A percentile compares a stretch with the other conserved stretches of the same genome.
Evolutionary conservation across 30 jellyfish, hydroid and myxozoan genomes (phyloP).

Genomic region (Turritopsis dohrnii): DNA sequence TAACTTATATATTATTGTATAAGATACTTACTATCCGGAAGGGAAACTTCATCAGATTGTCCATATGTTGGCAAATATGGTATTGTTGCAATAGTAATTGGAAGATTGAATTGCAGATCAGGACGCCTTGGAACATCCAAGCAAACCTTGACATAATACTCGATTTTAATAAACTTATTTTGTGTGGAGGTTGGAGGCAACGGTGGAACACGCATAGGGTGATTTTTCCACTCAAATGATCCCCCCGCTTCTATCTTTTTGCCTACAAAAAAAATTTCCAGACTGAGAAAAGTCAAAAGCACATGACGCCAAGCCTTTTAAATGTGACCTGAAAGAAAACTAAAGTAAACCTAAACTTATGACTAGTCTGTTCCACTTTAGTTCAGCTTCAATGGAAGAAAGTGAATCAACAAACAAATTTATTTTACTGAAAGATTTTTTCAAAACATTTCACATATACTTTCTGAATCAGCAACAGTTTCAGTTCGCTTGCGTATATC

Average conservation of each 20-base stretch:
- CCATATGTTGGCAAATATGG: not conserved
- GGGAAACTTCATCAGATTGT: not conserved
- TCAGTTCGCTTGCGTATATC: not conserved
- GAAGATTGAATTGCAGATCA: conserved; percentile 19
- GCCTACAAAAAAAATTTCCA: conserved; percentile 8
- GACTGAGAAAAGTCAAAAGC: too few species aligned
- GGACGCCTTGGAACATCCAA: conserved; percentile 9
- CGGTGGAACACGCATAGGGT: conserved; percentile 12
- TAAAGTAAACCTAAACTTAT: too few species aligned
- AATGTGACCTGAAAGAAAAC: too few species aligned
- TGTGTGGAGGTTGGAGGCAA: not conserved
- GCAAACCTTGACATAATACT: not conserved
- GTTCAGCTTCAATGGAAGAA: too few species aligned
- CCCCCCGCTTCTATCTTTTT: conserved; percentile 11
- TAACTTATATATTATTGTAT: not conserved
- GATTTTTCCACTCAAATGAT: not conserved
- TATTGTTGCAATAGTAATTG: conserved; percentile 7
- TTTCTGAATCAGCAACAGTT: not conserved
- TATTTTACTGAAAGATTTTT: too few species aligned
- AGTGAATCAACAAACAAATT: too few species aligned
- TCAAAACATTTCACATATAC: not conserved
- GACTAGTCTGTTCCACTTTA: too few species aligned
- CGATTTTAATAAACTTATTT: conserved; percentile 2
- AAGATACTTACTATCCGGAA: not conserved
- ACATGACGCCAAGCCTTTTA: too few species aligned